Evolutionary conservation across 2,797 vertebrate genomes (phyloP).

Genomic region (Melanotaenia boesemani): DNA sequence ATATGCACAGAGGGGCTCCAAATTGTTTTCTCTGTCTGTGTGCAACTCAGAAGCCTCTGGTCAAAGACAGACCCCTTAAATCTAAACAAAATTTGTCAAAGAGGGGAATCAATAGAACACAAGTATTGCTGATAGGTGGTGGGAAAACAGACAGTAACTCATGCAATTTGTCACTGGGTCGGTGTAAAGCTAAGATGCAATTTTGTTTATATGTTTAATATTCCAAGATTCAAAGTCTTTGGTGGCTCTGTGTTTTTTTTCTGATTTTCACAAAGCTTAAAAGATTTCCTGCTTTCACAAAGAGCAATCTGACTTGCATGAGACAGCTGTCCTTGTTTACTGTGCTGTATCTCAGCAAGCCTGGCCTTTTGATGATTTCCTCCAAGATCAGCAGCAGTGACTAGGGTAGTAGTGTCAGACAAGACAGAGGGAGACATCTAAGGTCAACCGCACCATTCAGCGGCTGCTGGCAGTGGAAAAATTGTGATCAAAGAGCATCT

Average conservation of each 20-base stretch:
- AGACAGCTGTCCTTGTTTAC: conserved; percentile 62
- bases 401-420: conserved; percentile 45
- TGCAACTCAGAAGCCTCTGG: conserved; percentile 42
- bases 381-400: conserved; percentile 52
- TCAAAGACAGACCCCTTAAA: conserved; percentile 49
- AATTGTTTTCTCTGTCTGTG: conserved; percentile 55
- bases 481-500: conserved; percentile 72
- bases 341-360: conserved; percentile 56
- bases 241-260: conserved; percentile 6
- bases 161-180: conserved; percentile 20
- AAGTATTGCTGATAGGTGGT: conserved; percentile 18
- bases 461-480: conserved; percentile 32
- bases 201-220: background rate
- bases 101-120: background rate
- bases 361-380: conserved; percentile 59
- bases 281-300: conserved; percentile 33
- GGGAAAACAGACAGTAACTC: conserved; percentile 16
- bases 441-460: conserved; percentile 59
- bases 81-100: conserved; percentile 40
- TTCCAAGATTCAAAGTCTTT: background rate
- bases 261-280: conserved; percentile 45
- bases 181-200: background rate
- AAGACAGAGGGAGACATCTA: conserved; percentile 59
- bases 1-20: conserved; percentile 52
- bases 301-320: conserved; percentile 52